Percentiles rank a stretch among this genome's conserved stretches.
These are phyloP conservation scores for Abramis brama DNA, from an alignment of 2,113 vertebrate genomes.

Conservation along the genomic window DNA sequence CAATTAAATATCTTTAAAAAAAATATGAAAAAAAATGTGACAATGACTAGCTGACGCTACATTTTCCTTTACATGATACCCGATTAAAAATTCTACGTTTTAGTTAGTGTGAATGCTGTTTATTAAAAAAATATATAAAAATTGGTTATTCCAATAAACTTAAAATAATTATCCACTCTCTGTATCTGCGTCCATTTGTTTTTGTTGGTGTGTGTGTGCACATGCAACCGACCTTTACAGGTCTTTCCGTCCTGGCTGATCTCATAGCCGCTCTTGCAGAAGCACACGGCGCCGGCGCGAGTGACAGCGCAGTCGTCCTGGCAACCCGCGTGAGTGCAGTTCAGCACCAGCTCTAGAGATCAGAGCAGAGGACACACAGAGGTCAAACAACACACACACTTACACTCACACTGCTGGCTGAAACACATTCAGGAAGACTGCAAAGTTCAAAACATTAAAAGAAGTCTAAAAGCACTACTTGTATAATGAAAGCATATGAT, in stretches of 20 bases:
- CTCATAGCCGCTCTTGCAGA: conserved; percentile 89
- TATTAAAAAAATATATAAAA: no score
- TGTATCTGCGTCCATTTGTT: background rate
- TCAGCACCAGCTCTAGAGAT: conserved; percentile 77
- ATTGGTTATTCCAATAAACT: background rate
- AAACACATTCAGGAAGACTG: background rate
- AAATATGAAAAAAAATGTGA: background rate
- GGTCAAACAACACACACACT: background rate
- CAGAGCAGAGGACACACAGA: background rate
- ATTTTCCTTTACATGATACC: background rate
- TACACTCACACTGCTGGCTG: background rate
- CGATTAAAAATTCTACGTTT: background rate
- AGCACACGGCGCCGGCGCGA: conserved; percentile 81
- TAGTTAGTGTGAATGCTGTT: background rate
- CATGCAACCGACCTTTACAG: conserved; percentile 84
- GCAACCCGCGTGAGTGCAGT: conserved; percentile 83
- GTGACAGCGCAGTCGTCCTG: conserved; percentile 88
- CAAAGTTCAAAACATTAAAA: background rate
- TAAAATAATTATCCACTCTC: background rate
- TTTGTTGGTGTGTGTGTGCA: background rate
- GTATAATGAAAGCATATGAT: background rate
- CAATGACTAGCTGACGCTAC: background rate
- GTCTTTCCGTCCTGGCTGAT: conserved; percentile 84
- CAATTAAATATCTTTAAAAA: background rate
- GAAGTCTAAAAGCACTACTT: background rate